Percentiles rank a stretch among this genome's conserved stretches.
Evolutionary conservation across 1,140 invertebrate species (phyloP).

Genomic region (Kradibia gibbosae): DNA sequence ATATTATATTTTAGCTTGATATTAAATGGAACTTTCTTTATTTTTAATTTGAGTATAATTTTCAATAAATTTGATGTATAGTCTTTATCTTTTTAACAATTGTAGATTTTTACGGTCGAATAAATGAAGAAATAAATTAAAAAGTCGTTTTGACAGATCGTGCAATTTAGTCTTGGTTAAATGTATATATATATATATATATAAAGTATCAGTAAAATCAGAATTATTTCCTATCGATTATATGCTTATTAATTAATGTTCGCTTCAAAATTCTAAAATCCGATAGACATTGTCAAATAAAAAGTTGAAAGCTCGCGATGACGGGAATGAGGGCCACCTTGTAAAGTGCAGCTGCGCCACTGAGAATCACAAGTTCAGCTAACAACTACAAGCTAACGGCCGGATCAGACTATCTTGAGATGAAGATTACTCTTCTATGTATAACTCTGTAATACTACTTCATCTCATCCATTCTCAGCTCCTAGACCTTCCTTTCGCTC

Average conservation of each 20-base stretch:
- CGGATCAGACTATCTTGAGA: constrained; percentile 68
- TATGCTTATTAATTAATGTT: background rate
- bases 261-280: background rate
- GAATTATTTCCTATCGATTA: background rate
- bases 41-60: too few relatives aligned
- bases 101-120: background rate
- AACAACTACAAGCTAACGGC: constrained; percentile 68
- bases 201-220: background rate
- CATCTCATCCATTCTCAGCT: background rate
- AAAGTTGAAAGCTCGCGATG: background rate
- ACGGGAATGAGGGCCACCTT: background rate
- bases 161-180: background rate
- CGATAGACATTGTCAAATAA: background rate
- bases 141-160: background rate
- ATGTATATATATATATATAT: background rate
- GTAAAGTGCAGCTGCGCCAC: constrained; percentile 49
- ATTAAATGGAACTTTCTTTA: too few relatives aligned
- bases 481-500: constrained; percentile 38
- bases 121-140: background rate
- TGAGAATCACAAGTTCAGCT: constrained; percentile 60
- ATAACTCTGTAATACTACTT: constrained; percentile 51
- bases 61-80: too few relatives aligned
- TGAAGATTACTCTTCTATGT: constrained; percentile 60
- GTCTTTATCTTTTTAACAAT: too few relatives aligned
- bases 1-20: background rate